Evolutionary conservation across 2,888 invertebrate genomes (phyloP).

Genomic region (Therioaphis trifolii): DNA sequence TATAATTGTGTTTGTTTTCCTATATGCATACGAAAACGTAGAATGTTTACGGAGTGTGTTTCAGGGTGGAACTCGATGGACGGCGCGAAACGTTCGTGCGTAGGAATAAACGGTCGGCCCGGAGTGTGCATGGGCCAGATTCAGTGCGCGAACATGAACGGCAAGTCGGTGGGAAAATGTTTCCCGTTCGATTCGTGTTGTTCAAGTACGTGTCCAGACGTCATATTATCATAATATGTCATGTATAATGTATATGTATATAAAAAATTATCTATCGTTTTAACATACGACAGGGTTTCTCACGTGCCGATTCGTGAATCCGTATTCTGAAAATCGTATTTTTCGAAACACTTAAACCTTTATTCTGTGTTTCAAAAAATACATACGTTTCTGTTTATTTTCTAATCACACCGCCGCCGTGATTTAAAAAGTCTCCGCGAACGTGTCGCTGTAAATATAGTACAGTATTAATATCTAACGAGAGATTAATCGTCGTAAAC

Average conservation of each 20-base stretch:
- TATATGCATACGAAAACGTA: too few relatives aligned
- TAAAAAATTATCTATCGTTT: not conserved
- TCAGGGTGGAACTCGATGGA: constrained; percentile 48
- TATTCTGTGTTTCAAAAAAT: too few relatives aligned
- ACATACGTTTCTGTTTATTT: not conserved
- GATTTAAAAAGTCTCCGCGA: too few relatives aligned
- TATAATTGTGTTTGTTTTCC: not conserved
- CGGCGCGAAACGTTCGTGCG: constrained; percentile 32
- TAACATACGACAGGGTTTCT: not conserved
- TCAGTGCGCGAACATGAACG: constrained; percentile 35
- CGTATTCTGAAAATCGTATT: too few relatives aligned
- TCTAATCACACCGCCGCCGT: too few relatives aligned
- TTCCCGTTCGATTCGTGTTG: constrained; percentile 55
- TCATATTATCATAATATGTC: too few relatives aligned
- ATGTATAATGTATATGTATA: too few relatives aligned
- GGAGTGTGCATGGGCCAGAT: constrained; percentile 35
- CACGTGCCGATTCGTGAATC: too few relatives aligned
- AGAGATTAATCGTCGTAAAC: too few relatives aligned
- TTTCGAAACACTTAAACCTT: too few relatives aligned
- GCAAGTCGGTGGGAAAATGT: constrained; percentile 54
- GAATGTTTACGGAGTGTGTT: not conserved
- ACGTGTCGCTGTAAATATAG: too few relatives aligned
- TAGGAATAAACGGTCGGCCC: constrained; percentile 18
- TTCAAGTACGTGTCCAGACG: constrained; percentile 34
- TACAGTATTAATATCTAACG: too few relatives aligned